A percentile compares a stretch with the other conserved stretches of the same genome.
Evolutionary conservation across 1,140 invertebrate species (phyloP).

Genomic region (Drosophila sulfurigaster): DNA sequence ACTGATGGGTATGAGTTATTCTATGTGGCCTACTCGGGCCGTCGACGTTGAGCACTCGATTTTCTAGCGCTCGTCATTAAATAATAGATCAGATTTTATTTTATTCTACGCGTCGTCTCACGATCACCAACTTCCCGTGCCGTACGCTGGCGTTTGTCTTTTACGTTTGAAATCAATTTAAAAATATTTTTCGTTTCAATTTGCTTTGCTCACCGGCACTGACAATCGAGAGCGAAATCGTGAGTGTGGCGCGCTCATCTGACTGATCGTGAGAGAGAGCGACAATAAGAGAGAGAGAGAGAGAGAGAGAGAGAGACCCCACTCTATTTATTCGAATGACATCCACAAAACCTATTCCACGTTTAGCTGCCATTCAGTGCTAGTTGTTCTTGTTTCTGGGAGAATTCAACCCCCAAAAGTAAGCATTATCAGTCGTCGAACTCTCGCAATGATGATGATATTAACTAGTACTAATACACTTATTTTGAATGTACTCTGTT

Average conservation of each 20-base stretch:
- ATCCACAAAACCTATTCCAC: conserved; percentile 53
- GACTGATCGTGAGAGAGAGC: conserved; percentile 6
- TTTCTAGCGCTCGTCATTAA: conserved; percentile 47
- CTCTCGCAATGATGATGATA: background rate
- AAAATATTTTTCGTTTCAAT: conserved; percentile 82
- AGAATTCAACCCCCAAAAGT: conserved; percentile 28
- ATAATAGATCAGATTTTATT: conserved; percentile 56
- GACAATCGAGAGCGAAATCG: conserved; percentile 2
- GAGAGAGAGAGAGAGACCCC: conserved; percentile 1
- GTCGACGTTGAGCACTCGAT: conserved; percentile 48
- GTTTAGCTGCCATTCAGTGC: conserved; percentile 3
- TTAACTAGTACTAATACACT: background rate
- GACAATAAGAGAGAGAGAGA: conserved; percentile 7
- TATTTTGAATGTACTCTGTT: background rate
- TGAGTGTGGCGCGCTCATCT: conserved; percentile 20
- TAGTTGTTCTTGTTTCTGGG: conserved; percentile 13
- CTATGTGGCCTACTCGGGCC: conserved; percentile 41
- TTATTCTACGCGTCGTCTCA: background rate
- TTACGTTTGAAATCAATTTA: conserved; percentile 78
- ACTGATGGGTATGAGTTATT: conserved; percentile 27
- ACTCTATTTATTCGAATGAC: conserved; percentile 56
- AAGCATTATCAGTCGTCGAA: conserved; percentile 16
- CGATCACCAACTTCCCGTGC: conserved; percentile 21
- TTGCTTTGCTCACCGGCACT: conserved; percentile 48
- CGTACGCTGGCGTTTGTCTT: conserved; percentile 49